These are phyloP conservation scores for Lagria hirta DNA, from an alignment of 2,888 invertebrate species.

Conservation along the genomic window DNA sequence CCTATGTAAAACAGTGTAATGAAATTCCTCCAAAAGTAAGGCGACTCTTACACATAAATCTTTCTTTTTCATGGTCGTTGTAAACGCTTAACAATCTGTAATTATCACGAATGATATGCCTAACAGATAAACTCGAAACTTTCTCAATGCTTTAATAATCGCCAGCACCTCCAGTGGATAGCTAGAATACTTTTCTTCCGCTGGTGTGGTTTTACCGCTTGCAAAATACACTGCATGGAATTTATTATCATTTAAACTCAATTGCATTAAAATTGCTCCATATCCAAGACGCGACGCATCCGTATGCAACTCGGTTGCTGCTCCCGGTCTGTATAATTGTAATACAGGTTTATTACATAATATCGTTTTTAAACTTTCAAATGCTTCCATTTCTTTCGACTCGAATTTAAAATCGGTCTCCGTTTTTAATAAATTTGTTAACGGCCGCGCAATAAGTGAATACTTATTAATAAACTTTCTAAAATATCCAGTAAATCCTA, in stretches of 20 bases:
- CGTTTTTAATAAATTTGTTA: conserved; percentile 39
- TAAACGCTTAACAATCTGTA: conserved; percentile 44
- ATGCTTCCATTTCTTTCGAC: conserved; percentile 16
- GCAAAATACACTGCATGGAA: conserved; percentile 42
- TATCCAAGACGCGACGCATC: conserved; percentile 38
- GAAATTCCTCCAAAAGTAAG: conserved; percentile 38
- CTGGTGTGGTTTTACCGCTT: conserved; percentile 40
- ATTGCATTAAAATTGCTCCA: conserved; percentile 39
- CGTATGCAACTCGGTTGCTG: conserved; percentile 34
- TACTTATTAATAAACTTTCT: conserved; percentile 38
- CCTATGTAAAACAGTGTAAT: conserved; percentile 39
- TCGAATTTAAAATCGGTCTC: conserved; percentile 27
- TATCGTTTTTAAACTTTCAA: conserved; percentile 26
- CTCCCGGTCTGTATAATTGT: conserved; percentile 22
- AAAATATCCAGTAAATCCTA: conserved; percentile 44
- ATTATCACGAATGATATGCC: too few species aligned
- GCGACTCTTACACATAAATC: conserved; percentile 42
- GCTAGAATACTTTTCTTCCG: conserved; percentile 40
- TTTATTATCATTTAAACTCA: conserved; percentile 26
- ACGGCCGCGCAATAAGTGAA: background rate
- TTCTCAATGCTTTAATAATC: conserved; percentile 41
- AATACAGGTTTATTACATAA: conserved; percentile 24
- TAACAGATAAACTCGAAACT: conserved; percentile 42
- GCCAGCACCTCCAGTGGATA: conserved; percentile 47
- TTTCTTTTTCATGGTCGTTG: conserved; percentile 41